Percentiles rank a stretch among this genome's conserved stretches.
These are phyloP conservation scores for Hystrix brachyura DNA, from an alignment of 2,113 vertebrate genomes.

Conservation along the genomic window DNA sequence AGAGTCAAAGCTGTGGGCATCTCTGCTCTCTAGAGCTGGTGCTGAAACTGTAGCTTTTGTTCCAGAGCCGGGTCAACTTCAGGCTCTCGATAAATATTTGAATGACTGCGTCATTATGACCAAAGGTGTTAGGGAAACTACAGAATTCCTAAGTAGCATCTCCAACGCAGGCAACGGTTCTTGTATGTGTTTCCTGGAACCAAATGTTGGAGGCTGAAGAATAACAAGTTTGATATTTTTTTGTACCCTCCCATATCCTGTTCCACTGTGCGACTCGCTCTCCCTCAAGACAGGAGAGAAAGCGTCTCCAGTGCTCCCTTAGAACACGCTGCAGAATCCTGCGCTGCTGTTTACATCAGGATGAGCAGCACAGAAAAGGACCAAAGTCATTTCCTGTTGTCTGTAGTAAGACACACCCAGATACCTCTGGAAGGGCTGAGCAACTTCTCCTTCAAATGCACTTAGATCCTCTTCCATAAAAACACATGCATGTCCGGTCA, in stretches of 20 bases:
- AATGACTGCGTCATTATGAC: not conserved
- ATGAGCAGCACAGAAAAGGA: constrained; percentile 58
- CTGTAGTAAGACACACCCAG: constrained; percentile 72
- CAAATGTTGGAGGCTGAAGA: not conserved
- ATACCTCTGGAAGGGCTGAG: constrained; percentile 65
- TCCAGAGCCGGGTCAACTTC: not conserved
- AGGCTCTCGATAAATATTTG: not conserved
- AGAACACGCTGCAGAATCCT: not conserved
- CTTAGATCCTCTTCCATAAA: constrained; percentile 81
- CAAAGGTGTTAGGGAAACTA: not conserved
- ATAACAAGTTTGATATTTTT: not conserved
- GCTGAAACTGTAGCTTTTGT: not conserved
- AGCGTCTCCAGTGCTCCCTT: rapidly evolving
- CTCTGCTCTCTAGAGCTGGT: not conserved
- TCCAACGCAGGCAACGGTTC: not conserved
- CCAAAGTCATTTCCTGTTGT: constrained; percentile 48
- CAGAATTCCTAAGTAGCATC: not conserved
- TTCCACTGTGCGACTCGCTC: not conserved
- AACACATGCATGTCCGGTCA: not conserved
- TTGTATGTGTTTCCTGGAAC: not conserved
- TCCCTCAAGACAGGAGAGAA: not conserved
- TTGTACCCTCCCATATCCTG: not conserved
- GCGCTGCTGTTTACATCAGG: not conserved
- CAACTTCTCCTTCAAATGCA: constrained; percentile 85
- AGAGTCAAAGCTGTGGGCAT: not conserved